Base-by-base conservation (phyloP, 2,888 invertebrate species). In the Lepidonotus clava region DNA sequence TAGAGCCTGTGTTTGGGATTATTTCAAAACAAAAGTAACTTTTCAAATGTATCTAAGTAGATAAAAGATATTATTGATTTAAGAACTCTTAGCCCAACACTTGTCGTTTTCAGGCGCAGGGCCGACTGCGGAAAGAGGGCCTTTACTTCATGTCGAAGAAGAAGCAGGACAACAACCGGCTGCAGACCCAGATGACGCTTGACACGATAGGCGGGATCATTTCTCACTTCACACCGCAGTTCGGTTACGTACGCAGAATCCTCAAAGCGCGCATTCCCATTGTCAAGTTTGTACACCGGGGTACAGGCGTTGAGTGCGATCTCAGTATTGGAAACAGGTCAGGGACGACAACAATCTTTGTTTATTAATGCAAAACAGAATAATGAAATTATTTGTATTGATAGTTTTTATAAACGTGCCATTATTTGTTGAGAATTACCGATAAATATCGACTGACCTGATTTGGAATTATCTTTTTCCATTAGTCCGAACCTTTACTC, bases 261-360 rank as follows among this genome's bases (percentile, higher is more conserved):
- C 95, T 98, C 51, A 96, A 97, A 92, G 98, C 98, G 0, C 95
- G 97, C 53, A 97, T 98, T 71, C 98, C 98, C 6, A 98, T 98
- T 89, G 96, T 98, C 85, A 98, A 98, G 94, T 98, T 96, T 92
- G 95, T 96, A 89, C 97, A 98, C 92, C 95, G 96, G 83, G 95
- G 96, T 87, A 96, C 97, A 0, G 96, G 96, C 83, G 94, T 98
- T 71, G 97, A 98, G 89, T 97, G 97, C 93, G 98, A 98, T 93
- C 95, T 98, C 34, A 97, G 97, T 76, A 96, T 97, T 95, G 95
- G 96, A 84, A 97, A 97, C 93, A 95, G 96, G 97, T 98, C 92
- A 46, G 46, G 18, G 46, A 46, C 46, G 46, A 46, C 46, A 46
- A 46, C 8, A 18, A 8, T 11, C 8, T 46, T 46, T 46, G 8